phyloP scores from a whole-genome alignment of 2,797 vertebrate species.

The Acanthopagrus latus region DNA sequence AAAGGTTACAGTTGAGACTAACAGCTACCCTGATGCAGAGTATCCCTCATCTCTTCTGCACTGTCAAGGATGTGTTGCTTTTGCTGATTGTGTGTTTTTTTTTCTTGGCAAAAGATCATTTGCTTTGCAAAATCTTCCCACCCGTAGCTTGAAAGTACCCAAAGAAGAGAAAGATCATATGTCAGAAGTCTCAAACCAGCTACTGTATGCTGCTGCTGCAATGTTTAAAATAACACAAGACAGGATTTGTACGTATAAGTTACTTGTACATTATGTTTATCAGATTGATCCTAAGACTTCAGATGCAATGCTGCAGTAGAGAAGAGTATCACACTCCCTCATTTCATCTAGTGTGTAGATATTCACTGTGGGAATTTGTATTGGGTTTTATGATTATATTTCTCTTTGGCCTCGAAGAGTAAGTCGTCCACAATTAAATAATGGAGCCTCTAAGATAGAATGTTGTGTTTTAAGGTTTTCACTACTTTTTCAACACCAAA shows the following conservation, averaged over 20 bases:
- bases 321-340: neutral
- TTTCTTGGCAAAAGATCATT: conserved; percentile 26
- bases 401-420: neutral
- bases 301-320: neutral
- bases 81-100: conserved; percentile 45
- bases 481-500: no score
- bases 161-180: conserved; percentile 18
- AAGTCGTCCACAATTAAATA: neutral
- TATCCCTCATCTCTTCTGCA: conserved; percentile 24
- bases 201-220: neutral
- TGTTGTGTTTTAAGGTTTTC: neutral
- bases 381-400: neutral
- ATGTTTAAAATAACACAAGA: conserved; percentile 15
- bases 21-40: conserved; percentile 11
- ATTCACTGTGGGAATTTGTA: no score
- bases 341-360: neutral
- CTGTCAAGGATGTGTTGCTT: conserved; percentile 35
- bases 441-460: neutral
- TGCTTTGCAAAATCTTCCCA: conserved; percentile 37
- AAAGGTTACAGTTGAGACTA: conserved; percentile 10
- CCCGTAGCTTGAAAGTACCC: conserved; percentile 4
- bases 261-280: conserved; percentile 2
- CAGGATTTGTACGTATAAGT: neutral
- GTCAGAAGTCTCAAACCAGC: conserved; percentile 25
- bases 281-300: neutral